Percentiles rank a stretch among this genome's conserved stretches.
phyloP scores from a whole-genome alignment of 2,888 invertebrate species.

The Idaea biselata region DNA sequence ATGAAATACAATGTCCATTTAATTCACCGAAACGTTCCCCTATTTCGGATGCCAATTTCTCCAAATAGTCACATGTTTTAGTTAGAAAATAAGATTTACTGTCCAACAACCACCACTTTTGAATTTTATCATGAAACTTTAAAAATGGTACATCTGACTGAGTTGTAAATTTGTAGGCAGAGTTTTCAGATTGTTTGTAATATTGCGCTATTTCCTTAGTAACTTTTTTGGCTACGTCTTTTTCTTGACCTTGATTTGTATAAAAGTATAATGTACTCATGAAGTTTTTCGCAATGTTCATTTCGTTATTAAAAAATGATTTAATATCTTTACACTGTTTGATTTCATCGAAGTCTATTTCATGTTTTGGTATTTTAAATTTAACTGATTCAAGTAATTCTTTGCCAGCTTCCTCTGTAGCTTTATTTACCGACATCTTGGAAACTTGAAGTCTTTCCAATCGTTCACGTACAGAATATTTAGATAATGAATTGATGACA shows the following conservation, averaged over 20 bases:
- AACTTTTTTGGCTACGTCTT: not conserved
- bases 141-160: not conserved
- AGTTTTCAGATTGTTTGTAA: not conserved
- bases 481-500: not conserved
- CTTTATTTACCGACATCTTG: not conserved
- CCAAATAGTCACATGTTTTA: not conserved
- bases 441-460: not conserved
- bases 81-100: not conserved
- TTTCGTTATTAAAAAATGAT: not conserved
- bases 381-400: not conserved
- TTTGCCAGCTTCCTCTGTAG: not conserved
- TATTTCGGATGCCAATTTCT: not conserved
- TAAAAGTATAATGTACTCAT: not conserved
- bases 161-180: not conserved
- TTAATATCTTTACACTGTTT: not conserved
- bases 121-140: not conserved
- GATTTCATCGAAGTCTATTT: not conserved
- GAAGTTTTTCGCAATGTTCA: slow-evolving; percentile 1
- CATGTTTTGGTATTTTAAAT: not conserved
- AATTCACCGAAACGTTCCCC: not conserved
- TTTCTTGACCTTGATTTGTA: slow-evolving; percentile 2
- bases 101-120: slow-evolving; percentile 1
- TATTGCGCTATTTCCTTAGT: not conserved
- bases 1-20: not conserved
- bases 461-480: not conserved